phyloP scores from a whole-genome alignment of 2,797 vertebrate genomes.

The Centropyge bicolor region DNA sequence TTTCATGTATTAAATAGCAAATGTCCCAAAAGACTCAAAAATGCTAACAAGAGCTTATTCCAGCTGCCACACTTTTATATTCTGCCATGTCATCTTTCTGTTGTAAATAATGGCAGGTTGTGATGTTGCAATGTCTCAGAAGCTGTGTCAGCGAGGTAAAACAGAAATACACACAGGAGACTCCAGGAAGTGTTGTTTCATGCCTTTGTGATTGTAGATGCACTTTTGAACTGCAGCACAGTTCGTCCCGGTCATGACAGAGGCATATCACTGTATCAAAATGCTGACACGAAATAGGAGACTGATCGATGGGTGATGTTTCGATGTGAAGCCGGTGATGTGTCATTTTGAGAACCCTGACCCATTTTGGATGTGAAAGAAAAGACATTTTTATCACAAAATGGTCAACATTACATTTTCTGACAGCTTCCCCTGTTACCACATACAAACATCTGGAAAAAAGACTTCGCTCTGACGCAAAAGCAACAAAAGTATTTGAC shows the following conservation, averaged over 20 bases:
- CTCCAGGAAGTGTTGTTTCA: not conserved
- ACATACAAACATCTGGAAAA: conserved; percentile 30
- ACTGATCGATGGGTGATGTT: not conserved
- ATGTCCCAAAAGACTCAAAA: not conserved
- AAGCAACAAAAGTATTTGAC: conserved; percentile 37
- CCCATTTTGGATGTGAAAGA: not conserved
- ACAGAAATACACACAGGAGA: not conserved
- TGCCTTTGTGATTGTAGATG: not conserved
- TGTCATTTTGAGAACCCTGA: not conserved
- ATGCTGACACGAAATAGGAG: not conserved
- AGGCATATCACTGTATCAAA: not conserved
- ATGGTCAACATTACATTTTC: not conserved
- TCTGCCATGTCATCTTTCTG: not conserved
- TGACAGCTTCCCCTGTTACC: not conserved
- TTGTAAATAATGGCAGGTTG: not conserved
- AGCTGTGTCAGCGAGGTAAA: not conserved
- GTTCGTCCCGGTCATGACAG: not conserved
- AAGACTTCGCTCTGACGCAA: conserved; percentile 4
- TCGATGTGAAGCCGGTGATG: not conserved
- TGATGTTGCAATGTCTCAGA: conserved; percentile 2
- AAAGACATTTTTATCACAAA: not conserved
- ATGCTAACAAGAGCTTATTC: conserved; percentile 4
- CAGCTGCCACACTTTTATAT: not conserved
- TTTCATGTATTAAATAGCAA: conserved; percentile 12
- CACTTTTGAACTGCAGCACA: not conserved